phyloP scores from a whole-genome alignment of 1,140 invertebrate genomes.

The Physella acuta region DNA sequence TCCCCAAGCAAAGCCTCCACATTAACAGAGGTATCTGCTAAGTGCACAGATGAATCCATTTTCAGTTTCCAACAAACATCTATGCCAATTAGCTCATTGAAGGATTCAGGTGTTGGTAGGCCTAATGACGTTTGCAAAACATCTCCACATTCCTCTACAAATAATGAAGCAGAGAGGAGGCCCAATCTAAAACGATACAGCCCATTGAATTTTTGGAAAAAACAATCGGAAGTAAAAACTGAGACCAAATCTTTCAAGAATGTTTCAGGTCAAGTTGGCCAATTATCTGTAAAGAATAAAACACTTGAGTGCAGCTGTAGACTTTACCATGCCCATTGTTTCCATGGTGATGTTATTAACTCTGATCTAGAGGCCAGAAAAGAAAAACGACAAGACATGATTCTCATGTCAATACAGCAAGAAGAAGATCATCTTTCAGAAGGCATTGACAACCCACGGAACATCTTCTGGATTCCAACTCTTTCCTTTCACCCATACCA shows the following conservation, averaged over 20 bases:
- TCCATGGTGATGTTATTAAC: conserved; percentile 5
- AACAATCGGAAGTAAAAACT: not conserved
- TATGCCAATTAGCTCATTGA: not conserved
- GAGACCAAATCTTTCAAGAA: not conserved
- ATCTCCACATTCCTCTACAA: too few relatives aligned
- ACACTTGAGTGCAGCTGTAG: conserved; percentile 22
- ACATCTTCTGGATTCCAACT: conserved; percentile 40
- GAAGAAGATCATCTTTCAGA: not conserved
- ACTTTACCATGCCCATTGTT: conserved; percentile 16
- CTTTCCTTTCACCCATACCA: conserved; percentile 35
- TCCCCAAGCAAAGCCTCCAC: too few relatives aligned
- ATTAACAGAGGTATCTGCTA: too few relatives aligned
- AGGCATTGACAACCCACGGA: conserved; percentile 29
- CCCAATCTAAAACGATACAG: too few relatives aligned
- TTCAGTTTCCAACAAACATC: not conserved
- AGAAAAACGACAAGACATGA: conserved; percentile 9
- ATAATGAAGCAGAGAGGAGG: too few relatives aligned
- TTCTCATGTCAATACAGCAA: not conserved
- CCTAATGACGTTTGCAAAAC: not conserved
- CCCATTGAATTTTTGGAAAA: not conserved
- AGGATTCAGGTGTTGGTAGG: too few relatives aligned
- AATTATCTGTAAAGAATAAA: not conserved
- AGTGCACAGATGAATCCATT: not conserved
- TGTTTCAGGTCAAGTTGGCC: not conserved
- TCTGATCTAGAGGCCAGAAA: conserved; percentile 11